phyloP scores from a whole-genome alignment of 2,888 invertebrate genomes.

The Pyralis farinalis region DNA sequence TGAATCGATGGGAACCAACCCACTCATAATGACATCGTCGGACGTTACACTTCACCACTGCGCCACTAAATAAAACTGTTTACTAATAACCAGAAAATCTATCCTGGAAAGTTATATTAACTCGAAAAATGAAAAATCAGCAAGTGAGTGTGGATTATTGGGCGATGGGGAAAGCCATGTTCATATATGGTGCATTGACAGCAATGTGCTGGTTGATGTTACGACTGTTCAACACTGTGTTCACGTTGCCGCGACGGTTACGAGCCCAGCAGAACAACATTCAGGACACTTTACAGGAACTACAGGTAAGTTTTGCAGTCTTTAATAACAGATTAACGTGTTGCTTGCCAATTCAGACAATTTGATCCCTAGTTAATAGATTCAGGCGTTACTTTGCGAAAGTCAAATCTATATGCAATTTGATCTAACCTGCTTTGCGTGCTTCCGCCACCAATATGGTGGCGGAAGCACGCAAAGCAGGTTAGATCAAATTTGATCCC shows the following conservation, averaged over 20 bases:
- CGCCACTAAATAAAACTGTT: conserved; percentile 2
- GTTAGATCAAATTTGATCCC: too few relatives aligned
- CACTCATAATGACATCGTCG: conserved; percentile 42
- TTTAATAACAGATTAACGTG: too few relatives aligned
- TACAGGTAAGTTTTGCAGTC: conserved; percentile 49
- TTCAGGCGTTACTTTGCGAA: too few relatives aligned
- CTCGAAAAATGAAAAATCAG: conserved; percentile 84
- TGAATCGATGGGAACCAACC: conserved; percentile 60
- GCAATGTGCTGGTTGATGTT: conserved; percentile 84
- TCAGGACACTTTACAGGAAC: conserved; percentile 70
- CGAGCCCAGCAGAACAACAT: conserved; percentile 76
- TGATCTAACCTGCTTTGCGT: too few relatives aligned
- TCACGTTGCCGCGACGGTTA: conserved; percentile 83
- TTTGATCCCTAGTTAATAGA: too few relatives aligned
- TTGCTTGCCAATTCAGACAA: too few relatives aligned
- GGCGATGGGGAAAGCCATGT: conserved; percentile 84
- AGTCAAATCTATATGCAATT: too few relatives aligned
- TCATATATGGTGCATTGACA: conserved; percentile 82
- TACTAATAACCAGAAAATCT: background rate
- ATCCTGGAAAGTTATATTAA: too few relatives aligned
- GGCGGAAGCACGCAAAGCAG: too few relatives aligned
- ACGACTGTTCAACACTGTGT: conserved; percentile 83
- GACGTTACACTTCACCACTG: conserved; percentile 25
- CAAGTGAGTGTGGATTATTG: conserved; percentile 85
- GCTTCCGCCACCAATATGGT: too few relatives aligned